Conservation (phyloP, 2,113 vertebrate genomes). For the Ascaphus truei region DNA sequence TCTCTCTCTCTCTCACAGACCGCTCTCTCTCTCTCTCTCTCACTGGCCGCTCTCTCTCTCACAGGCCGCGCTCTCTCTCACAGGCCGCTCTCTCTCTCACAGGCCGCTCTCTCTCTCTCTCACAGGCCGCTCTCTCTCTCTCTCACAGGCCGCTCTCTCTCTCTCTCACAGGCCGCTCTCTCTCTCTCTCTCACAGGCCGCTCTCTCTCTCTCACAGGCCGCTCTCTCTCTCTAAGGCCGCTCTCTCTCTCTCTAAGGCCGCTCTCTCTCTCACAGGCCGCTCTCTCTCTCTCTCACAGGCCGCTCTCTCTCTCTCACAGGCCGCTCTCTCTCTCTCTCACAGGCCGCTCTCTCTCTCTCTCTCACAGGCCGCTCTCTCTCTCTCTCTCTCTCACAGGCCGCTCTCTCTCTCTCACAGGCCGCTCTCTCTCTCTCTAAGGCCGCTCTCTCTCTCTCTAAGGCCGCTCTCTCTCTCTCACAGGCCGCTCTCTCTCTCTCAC, state of each 20-base stretch:
- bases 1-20: neutral
- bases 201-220: neutral
- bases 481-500: neutral
- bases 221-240: neutral
- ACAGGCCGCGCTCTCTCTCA: no score
- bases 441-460: neutral
- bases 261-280: neutral
- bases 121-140: no score
- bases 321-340: no score
- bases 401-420: neutral
- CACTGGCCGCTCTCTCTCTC: neutral
- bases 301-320: neutral
- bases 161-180: neutral
- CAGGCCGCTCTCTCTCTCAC: neutral
- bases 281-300: no score
- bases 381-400: no score
- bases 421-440: no score
- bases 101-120: neutral
- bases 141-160: no score
- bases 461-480: neutral
- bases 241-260: neutral
- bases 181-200: no score
- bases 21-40: neutral
- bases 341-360: neutral
- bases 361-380: no score